phyloP scores from a whole-genome alignment of 2,113 vertebrate genomes.

The Limanda limanda region DNA sequence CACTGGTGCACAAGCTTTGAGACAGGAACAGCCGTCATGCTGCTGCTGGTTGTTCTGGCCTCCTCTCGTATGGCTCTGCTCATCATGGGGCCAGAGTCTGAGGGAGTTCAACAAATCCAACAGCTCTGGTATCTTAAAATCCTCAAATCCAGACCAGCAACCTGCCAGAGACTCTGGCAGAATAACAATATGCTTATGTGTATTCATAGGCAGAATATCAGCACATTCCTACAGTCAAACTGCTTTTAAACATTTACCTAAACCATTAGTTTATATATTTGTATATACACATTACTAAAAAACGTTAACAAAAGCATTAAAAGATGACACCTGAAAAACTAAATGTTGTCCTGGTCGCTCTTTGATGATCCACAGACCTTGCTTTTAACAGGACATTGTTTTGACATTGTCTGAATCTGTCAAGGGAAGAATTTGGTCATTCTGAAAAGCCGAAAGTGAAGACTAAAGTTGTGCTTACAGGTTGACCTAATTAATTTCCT shows the following conservation, averaged over 20 bases:
- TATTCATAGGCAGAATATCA: constrained; percentile 9
- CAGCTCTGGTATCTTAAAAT: constrained; percentile 40
- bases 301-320: not conserved
- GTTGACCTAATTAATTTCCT: not conserved
- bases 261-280: not conserved
- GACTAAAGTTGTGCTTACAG: not conserved
- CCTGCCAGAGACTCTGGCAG: constrained; percentile 15
- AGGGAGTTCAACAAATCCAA: constrained; percentile 32
- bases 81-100: constrained; percentile 32
- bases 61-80: constrained; percentile 37
- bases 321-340: not conserved
- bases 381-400: not conserved
- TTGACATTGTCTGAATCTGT: not conserved
- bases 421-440: not conserved
- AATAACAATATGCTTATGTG: constrained; percentile 12
- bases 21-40: constrained; percentile 28
- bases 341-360: not conserved
- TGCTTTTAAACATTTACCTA: not conserved
- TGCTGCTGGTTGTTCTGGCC: constrained; percentile 26
- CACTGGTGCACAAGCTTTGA: constrained; percentile 6
- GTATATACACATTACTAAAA: not conserved
- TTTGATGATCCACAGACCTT: not conserved
- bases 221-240: constrained; percentile 8
- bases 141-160: constrained; percentile 25
- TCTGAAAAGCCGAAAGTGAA: not conserved